A percentile compares a stretch with the other conserved stretches of the same genome.
Evolutionary conservation across 2,888 invertebrate species (phyloP).

Genomic region (Nomada hirtipes): DNA sequence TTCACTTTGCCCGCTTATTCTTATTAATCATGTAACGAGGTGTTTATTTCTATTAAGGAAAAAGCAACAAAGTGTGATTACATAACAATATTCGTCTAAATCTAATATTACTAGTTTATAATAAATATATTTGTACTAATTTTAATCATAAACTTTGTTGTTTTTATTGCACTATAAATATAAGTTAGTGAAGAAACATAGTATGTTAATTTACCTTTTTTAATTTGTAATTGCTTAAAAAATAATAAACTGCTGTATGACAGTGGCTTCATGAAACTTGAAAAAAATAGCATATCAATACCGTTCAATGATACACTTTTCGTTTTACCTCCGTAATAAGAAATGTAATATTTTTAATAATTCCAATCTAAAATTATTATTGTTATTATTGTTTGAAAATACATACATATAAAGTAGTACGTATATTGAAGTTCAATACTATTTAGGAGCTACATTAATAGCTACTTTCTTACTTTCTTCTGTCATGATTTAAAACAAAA

Average conservation of each 20-base stretch:
- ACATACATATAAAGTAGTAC: background rate
- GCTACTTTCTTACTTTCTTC: constrained; percentile 48
- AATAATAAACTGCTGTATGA: constrained; percentile 71
- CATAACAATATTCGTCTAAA: constrained; percentile 72
- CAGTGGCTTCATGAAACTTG: constrained; percentile 64
- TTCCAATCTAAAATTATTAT: constrained; percentile 5
- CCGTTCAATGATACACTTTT: constrained; percentile 31
- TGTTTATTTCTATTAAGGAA: constrained; percentile 73
- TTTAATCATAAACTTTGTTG: constrained; percentile 77
- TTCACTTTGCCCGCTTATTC: constrained; percentile 65
- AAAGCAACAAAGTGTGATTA: constrained; percentile 77
- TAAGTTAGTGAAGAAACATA: constrained; percentile 69
- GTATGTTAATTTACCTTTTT: constrained; percentile 70
- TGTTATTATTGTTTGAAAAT: constrained; percentile 6
- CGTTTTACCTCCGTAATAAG: constrained; percentile 12
- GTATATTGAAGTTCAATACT: constrained; percentile 26
- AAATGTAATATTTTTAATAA: no score
- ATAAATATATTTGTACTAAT: constrained; percentile 79
- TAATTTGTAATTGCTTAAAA: constrained; percentile 72
- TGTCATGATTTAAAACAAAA: constrained; percentile 56
- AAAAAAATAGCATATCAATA: constrained; percentile 44
- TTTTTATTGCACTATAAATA: constrained; percentile 75
- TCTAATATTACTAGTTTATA: constrained; percentile 73
- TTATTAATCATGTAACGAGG: constrained; percentile 72
- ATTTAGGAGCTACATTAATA: constrained; percentile 11